phyloP scores from a whole-genome alignment of 2,113 vertebrate species.

The Melanerpes formicivorus region DNA sequence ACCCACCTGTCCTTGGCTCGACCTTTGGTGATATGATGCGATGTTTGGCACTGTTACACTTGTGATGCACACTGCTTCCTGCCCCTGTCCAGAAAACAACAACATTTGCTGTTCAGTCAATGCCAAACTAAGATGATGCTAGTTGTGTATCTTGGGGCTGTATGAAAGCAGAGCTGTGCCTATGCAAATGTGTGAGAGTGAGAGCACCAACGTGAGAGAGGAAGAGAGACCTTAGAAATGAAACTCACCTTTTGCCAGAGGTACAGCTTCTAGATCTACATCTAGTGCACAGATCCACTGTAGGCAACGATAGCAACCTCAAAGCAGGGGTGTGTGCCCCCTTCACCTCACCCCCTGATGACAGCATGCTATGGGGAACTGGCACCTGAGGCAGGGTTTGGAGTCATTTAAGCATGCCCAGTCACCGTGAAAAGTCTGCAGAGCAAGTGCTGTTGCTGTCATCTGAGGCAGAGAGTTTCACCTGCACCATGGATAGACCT shows the following conservation, averaged over 20 bases:
- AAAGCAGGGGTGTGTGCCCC: accelerated
- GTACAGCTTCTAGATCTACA: not conserved
- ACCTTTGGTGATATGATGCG: slow-evolving; percentile 99
- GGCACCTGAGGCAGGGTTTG: not conserved
- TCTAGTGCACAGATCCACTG: not conserved
- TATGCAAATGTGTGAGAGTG: accelerated
- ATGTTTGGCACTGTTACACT: slow-evolving; percentile 99
- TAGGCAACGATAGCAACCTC: not conserved
- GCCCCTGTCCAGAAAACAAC: slow-evolving; percentile 82
- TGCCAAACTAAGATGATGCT: not conserved
- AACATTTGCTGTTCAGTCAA: not conserved
- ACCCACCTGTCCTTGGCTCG: slow-evolving; percentile 90
- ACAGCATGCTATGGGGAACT: not conserved
- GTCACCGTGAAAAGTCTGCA: not conserved
- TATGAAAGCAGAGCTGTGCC: not conserved
- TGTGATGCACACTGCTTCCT: slow-evolving; percentile 98
- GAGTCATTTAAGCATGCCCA: not conserved
- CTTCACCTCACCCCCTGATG: not conserved
- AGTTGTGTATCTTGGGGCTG: not conserved
- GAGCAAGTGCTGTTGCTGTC: not conserved
- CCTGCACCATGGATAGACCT: not conserved
- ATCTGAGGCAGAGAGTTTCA: not conserved
- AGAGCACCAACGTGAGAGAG: not conserved
- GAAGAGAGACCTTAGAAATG: not conserved
- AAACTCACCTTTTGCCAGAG: not conserved